Evolutionary conservation across 2,797 vertebrate genomes (phyloP).

Genomic region (Gymnocypris eckloni): DNA sequence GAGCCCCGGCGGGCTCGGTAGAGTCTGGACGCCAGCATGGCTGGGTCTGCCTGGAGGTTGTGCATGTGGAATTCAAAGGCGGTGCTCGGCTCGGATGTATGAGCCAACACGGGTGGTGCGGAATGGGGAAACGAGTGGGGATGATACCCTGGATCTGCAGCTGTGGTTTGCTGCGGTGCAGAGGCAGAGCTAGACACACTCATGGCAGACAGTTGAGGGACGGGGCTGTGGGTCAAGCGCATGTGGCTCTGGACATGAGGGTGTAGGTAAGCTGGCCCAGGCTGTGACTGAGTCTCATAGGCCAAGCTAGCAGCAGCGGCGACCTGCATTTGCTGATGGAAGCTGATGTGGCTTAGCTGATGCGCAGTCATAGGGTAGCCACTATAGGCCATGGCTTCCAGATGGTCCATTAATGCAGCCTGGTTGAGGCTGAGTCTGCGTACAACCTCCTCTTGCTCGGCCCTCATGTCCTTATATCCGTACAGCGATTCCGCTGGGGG

Average conservation of each 20-base stretch:
- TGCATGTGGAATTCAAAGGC: slow-evolving; percentile 93
- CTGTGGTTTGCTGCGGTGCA: slow-evolving; percentile 63
- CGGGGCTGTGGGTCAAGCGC: slow-evolving; percentile 85
- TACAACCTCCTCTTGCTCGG: slow-evolving; percentile 85
- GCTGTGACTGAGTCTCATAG: slow-evolving; percentile 79
- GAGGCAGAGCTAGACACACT: slow-evolving; percentile 67
- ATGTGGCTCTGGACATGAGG: slow-evolving; percentile 82
- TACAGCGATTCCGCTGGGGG: slow-evolving; percentile 75
- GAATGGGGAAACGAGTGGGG: slow-evolving; percentile 88
- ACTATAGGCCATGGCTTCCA: slow-evolving; percentile 86
- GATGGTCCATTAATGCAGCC: slow-evolving; percentile 90
- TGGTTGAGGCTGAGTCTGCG: slow-evolving; percentile 88
- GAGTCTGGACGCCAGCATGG: slow-evolving; percentile 75
- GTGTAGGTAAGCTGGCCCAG: slow-evolving; percentile 85
- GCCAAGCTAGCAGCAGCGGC: slow-evolving; percentile 76
- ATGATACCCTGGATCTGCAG: slow-evolving; percentile 77
- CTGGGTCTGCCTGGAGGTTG: slow-evolving; percentile 76
- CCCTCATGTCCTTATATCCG: slow-evolving; percentile 81
- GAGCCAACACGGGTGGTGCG: slow-evolving; percentile 86
- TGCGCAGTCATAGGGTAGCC: slow-evolving; percentile 81
- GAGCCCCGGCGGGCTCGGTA: slow-evolving; percentile 86
- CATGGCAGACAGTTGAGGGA: slow-evolving; percentile 80
- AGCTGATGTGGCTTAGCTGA: slow-evolving; percentile 82
- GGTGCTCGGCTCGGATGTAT: slow-evolving; percentile 73
- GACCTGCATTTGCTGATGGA: slow-evolving; percentile 82